These are phyloP conservation scores for Burhinus oedicnemus DNA, from an alignment of 2,113 vertebrate genomes.

Conservation along the genomic window DNA sequence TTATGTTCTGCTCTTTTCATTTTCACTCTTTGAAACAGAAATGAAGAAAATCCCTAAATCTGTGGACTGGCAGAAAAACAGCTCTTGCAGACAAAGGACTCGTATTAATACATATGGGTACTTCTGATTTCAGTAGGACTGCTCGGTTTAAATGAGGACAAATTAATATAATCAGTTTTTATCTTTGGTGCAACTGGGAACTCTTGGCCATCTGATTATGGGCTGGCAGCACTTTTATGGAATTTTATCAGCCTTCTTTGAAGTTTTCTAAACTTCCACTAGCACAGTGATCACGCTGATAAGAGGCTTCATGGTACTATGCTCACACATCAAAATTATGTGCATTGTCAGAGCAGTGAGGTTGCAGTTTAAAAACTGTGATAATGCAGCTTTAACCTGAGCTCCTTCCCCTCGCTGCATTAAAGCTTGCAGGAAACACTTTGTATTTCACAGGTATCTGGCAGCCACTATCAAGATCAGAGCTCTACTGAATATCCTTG, in stretches of 20 bases:
- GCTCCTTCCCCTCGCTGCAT: background rate
- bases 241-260: slow-evolving; percentile 37
- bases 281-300: background rate
- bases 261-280: slow-evolving; percentile 29
- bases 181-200: slow-evolving; percentile 18
- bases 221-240: slow-evolving; percentile 29
- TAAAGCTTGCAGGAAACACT: background rate
- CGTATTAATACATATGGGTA: background rate
- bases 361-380: background rate
- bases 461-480: background rate
- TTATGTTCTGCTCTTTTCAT: slow-evolving; percentile 26
- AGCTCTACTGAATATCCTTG: background rate
- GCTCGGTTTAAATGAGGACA: slow-evolving; percentile 36
- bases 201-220: slow-evolving; percentile 25
- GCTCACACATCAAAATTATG: slow-evolving; percentile 17
- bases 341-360: background rate
- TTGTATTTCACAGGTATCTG: background rate
- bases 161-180: slow-evolving; percentile 19
- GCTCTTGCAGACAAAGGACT: background rate
- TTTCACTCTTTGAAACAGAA: slow-evolving; percentile 45
- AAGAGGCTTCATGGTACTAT: background rate
- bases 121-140: background rate
- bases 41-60: slow-evolving; percentile 24
- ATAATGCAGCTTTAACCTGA: background rate
- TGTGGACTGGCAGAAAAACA: slow-evolving; percentile 9